phyloP scores from a whole-genome alignment of 2,113 vertebrate species.

The Antidorcas marsupialis region DNA sequence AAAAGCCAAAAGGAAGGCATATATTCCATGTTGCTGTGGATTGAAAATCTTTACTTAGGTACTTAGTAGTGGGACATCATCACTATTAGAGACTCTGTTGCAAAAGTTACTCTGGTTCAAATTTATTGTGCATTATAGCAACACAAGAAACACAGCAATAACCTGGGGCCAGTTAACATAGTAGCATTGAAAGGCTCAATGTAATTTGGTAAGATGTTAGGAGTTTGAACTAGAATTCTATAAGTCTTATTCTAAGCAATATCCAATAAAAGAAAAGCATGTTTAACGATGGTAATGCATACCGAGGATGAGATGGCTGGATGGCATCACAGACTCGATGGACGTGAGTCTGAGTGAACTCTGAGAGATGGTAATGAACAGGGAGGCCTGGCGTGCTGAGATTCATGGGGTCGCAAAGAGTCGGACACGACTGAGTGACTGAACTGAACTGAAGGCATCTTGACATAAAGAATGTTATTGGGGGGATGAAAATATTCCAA shows the following conservation, averaged over 20 bases:
- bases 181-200: neutral
- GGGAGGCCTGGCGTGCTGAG: too few species aligned
- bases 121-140: neutral
- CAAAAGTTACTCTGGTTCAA: neutral
- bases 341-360: too few species aligned
- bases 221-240: neutral
- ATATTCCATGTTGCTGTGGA: neutral
- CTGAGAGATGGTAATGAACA: too few species aligned
- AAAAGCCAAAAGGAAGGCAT: neutral
- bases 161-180: neutral
- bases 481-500: neutral
- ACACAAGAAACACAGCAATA: neutral
- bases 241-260: neutral
- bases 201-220: neutral
- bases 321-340: too few species aligned
- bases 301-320: too few species aligned
- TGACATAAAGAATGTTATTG: neutral
- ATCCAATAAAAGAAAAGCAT: neutral
- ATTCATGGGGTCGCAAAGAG: too few species aligned
- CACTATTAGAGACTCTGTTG: neutral
- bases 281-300: neutral
- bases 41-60: neutral
- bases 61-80: neutral
- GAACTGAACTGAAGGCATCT: neutral
- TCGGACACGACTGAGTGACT: too few species aligned